Conservation (phyloP, 1,140 invertebrate species). For the Drosophila tristis region DNA sequence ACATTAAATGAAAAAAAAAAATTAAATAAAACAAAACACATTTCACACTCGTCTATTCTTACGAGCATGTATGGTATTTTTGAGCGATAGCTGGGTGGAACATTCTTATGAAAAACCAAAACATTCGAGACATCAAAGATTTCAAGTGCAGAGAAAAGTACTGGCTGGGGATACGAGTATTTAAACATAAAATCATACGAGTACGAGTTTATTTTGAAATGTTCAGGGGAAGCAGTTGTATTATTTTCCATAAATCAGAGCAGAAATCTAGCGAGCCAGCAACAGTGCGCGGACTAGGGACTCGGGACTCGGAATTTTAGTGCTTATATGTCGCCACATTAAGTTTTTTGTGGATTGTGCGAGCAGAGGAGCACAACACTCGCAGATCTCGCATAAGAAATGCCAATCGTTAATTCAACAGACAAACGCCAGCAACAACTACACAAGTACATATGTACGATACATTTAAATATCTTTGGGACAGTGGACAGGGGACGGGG, state of each 20-base stretch:
- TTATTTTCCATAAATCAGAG: slow-evolving; percentile 68
- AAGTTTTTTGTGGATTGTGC: slow-evolving; percentile 34
- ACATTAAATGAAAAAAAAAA: not conserved
- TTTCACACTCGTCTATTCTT: slow-evolving; percentile 15
- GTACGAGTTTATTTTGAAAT: slow-evolving; percentile 4
- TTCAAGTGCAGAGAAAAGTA: slow-evolving; percentile 48
- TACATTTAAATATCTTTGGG: too few relatives aligned
- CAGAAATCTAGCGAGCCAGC: slow-evolving; percentile 57
- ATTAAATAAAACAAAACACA: slow-evolving; percentile 25
- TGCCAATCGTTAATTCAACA: slow-evolving; percentile 9
- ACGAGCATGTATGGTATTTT: slow-evolving; percentile 31
- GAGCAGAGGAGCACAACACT: slow-evolving; percentile 7
- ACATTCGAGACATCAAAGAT: slow-evolving; percentile 40
- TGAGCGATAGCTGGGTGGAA: slow-evolving; percentile 36
- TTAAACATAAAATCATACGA: slow-evolving; percentile 23
- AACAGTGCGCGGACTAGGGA: too few relatives aligned
- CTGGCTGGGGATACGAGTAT: not conserved
- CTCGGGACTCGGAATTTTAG: too few relatives aligned
- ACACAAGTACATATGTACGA: not conserved
- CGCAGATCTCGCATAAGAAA: slow-evolving; percentile 32
- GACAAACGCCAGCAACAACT: too few relatives aligned
- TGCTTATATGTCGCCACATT: slow-evolving; percentile 47
- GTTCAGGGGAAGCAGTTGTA: slow-evolving; percentile 30
- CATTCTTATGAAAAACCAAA: slow-evolving; percentile 37
- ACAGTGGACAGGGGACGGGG: too few relatives aligned